A percentile compares a stretch with the other conserved stretches of the same genome.
Evolutionary conservation across 2,797 vertebrate genomes (phyloP).

Genomic region (Diplodus sargus): DNA sequence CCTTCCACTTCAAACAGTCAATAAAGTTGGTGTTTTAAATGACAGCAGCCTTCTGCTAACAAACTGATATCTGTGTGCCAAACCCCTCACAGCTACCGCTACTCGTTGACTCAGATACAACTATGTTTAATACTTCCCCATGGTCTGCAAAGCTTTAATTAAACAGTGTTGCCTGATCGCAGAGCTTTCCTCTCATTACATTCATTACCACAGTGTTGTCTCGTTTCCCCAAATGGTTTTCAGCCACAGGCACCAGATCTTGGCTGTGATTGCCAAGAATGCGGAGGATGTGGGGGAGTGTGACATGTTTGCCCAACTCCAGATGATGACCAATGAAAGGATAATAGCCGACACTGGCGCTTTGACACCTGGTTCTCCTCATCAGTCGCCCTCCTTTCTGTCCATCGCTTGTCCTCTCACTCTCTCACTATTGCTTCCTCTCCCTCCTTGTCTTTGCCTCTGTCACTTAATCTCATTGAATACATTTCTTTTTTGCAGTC

Average conservation of each 20-base stretch:
- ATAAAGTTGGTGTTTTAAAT: slow-evolving; percentile 8
- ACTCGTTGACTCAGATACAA: slow-evolving; percentile 40
- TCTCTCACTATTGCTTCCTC: slow-evolving; percentile 14
- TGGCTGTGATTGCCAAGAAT: slow-evolving; percentile 31
- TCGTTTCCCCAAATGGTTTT: slow-evolving; percentile 62
- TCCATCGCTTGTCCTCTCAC: slow-evolving; percentile 16
- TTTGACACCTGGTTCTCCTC: slow-evolving; percentile 30
- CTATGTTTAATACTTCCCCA: slow-evolving; percentile 47
- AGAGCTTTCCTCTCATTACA: slow-evolving; percentile 57
- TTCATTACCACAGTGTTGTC: slow-evolving; percentile 62
- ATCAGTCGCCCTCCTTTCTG: slow-evolving; percentile 12
- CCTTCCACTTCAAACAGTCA: slow-evolving; percentile 25
- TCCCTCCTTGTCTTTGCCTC: background rate
- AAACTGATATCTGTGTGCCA: slow-evolving; percentile 28
- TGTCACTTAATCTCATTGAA: slow-evolving; percentile 17
- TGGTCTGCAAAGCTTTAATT: slow-evolving; percentile 65
- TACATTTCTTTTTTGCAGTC: background rate
- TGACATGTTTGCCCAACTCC: slow-evolving; percentile 46
- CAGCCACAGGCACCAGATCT: slow-evolving; percentile 45
- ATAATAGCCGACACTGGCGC: slow-evolving; percentile 34
- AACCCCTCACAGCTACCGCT: slow-evolving; percentile 19
- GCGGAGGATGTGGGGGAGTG: slow-evolving; percentile 18
- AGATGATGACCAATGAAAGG: slow-evolving; percentile 26
- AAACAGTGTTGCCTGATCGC: slow-evolving; percentile 58
- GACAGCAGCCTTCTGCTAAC: slow-evolving; percentile 19